Evolutionary conservation across 2,797 vertebrate genomes (phyloP).

Genomic region (Chaunax sp.): DNA sequence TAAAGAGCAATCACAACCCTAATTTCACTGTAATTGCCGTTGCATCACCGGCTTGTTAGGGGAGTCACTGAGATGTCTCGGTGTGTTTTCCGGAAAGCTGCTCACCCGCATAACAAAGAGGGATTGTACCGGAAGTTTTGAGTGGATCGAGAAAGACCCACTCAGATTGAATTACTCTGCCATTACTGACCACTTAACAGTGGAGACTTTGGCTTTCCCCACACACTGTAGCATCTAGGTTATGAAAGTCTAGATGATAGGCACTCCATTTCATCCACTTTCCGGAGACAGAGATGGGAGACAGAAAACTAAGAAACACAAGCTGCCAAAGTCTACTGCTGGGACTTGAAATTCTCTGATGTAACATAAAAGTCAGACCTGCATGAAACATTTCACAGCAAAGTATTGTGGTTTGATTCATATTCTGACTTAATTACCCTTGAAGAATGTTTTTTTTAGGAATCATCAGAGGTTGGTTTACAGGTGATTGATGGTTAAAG

Average conservation of each 20-base stretch:
- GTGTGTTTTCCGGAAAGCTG: conserved; percentile 74
- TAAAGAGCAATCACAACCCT: conserved; percentile 59
- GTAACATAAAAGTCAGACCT: conserved; percentile 48
- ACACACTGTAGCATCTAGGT: conserved; percentile 56
- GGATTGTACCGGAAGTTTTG: conserved; percentile 79
- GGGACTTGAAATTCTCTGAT: conserved; percentile 51
- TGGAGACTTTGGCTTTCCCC: conserved; percentile 51
- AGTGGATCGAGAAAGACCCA: conserved; percentile 73
- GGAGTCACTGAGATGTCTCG: conserved; percentile 56
- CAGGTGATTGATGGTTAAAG: conserved; percentile 30
- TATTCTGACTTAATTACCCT: conserved; percentile 32
- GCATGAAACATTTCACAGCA: conserved; percentile 35
- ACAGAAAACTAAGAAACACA: conserved; percentile 59
- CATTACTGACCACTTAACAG: conserved; percentile 82
- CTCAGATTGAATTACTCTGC: conserved; percentile 79
- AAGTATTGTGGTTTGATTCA: conserved; percentile 31
- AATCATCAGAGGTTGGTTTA: conserved; percentile 19
- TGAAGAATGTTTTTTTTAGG: conserved; percentile 30
- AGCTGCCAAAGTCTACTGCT: conserved; percentile 32
- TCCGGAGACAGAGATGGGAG: conserved; percentile 65
- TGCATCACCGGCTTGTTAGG: conserved; percentile 66
- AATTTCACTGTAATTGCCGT: conserved; percentile 64
- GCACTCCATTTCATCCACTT: conserved; percentile 69
- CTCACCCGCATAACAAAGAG: conserved; percentile 65
- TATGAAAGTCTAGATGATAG: conserved; percentile 69